Evolutionary conservation across 2,888 invertebrate species (phyloP), one percentile per base, ranked within the genome.

Genomic region (Microplitis manilae): DNA sequence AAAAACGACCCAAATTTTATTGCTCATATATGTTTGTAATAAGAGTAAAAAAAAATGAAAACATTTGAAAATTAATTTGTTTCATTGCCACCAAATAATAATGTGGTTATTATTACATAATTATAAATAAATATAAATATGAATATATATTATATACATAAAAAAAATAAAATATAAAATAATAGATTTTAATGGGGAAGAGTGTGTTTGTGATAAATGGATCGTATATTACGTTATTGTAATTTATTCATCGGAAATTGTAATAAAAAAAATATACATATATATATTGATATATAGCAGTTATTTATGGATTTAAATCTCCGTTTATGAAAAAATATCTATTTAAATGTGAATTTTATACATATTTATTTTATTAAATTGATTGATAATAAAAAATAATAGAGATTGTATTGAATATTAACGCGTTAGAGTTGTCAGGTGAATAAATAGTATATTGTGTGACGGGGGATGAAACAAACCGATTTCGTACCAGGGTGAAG

Each of bases 11-110:
- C 87, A 82, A 86, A 83, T 83, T 86, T 86, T 87, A 88, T 88
- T 88, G 87, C 87, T 87, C 88, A 88, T 86, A 88, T 86, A 85
- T 85, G 87, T 89, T 88, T 87, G 84, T 87, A 89, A 86, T 86
- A 87, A 86, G 83, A 76, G 79, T 79, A 50, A 50, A 50, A 50
- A 41, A 50, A 50, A 50, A 50, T 13, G 8, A 4, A 13, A 82
- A 83, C 77, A 81, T 79, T 81, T 79, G 79, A 79, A 80, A 78
- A 86, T 85, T 84, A 79, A 83, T 83, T 86, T 82, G 85, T 85
- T 87, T 83, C 80, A 81, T 81, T 81, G 75, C 80, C 77, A 78
- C 70, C 13, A 79, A 78, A 62, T 78, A 78, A 80, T 79, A 79
- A 81, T 17, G 75, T 76, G 77, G 79, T 75, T 78, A 75, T 73